A percentile compares a stretch with the other conserved stretches of the same genome.
Evolutionary conservation across 2,888 invertebrate species (phyloP).

Genomic region (Myopa tessellatipennis): DNA sequence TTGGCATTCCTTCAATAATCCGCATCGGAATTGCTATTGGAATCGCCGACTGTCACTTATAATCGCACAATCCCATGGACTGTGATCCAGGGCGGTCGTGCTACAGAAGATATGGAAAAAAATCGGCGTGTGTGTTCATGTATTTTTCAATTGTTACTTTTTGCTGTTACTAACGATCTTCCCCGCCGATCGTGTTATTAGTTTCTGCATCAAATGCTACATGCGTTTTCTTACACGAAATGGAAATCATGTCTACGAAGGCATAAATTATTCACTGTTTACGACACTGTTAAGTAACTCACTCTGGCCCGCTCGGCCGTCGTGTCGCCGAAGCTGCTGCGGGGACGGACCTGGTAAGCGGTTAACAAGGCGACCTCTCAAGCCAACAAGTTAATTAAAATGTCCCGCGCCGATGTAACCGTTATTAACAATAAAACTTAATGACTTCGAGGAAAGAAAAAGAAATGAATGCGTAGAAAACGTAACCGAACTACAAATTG

Average conservation of each 20-base stretch:
- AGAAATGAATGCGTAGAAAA: neutral
- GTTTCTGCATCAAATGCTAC: too few species aligned
- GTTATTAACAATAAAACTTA: constrained; percentile 7
- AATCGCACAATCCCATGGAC: too few species aligned
- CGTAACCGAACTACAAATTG: neutral
- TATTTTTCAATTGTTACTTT: too few species aligned
- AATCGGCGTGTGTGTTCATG: too few species aligned
- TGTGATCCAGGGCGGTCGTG: too few species aligned
- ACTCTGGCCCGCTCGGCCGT: neutral
- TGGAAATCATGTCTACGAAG: neutral
- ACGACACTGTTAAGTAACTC: neutral
- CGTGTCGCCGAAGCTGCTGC: too few species aligned
- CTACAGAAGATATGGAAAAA: too few species aligned
- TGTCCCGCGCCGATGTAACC: neutral
- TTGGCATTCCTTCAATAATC: too few species aligned
- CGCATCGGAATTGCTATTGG: too few species aligned
- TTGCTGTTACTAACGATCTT: too few species aligned
- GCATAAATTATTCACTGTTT: neutral
- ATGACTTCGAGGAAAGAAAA: constrained; percentile 6
- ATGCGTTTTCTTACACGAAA: neutral
- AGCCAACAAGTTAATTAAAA: constrained; percentile 9
- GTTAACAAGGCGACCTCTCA: neutral
- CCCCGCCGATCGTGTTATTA: neutral
- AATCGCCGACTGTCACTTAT: too few species aligned
- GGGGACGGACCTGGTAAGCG: neutral